These are phyloP conservation scores for Meganola albula DNA, from an alignment of 2,888 invertebrate genomes.

Conservation along the genomic window DNA sequence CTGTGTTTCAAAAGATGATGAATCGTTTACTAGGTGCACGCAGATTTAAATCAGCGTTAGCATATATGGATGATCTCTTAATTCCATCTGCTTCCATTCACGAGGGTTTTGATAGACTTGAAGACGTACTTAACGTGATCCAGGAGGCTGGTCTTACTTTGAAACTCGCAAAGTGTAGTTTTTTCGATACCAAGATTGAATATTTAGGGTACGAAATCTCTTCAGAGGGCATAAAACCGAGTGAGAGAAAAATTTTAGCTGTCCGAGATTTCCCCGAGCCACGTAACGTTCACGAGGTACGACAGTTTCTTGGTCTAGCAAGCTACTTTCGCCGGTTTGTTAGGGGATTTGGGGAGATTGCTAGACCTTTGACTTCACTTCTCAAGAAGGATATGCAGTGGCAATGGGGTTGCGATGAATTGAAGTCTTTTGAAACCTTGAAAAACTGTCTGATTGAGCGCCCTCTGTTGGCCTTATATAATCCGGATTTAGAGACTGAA, in stretches of 20 bases:
- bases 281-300: constrained; percentile 6
- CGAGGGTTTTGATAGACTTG: background rate
- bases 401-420: constrained; percentile 1
- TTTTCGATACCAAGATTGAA: background rate
- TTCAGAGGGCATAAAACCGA: background rate
- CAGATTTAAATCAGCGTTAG: background rate
- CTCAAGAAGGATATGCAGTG: constrained; percentile 3
- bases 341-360: constrained; percentile 5
- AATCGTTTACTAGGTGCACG: background rate
- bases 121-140: background rate
- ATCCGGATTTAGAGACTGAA: constrained; percentile 1
- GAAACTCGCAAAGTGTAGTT: background rate
- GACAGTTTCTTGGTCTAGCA: constrained; percentile 7
- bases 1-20: background rate
- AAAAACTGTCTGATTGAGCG: constrained; percentile 1
- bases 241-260: background rate
- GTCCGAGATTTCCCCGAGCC: background rate
- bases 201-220: constrained; percentile 6
- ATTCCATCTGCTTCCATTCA: background rate
- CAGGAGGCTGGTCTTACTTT: background rate
- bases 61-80: background rate
- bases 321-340: constrained; percentile 9
- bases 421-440: background rate
- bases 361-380: constrained; percentile 1
- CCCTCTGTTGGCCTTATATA: constrained; percentile 3